Conservation (phyloP, 2,797 vertebrate genomes). For the Gymnoscopelus braueri region DNA sequence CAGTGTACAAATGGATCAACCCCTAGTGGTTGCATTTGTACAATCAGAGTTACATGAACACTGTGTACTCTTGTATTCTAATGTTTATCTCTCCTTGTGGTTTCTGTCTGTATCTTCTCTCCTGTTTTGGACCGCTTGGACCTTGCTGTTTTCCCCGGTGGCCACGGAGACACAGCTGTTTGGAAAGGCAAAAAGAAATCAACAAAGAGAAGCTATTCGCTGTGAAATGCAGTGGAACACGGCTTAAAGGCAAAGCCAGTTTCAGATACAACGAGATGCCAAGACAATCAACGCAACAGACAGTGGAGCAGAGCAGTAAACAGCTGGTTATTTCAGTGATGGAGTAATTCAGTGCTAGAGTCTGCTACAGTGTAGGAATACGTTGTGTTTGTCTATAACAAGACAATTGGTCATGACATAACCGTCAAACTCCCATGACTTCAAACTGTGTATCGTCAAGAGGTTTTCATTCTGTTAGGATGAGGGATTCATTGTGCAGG, state of each 20-base stretch:
- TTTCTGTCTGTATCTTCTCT: constrained; percentile 47
- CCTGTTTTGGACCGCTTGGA: constrained; percentile 41
- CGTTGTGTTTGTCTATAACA: neutral
- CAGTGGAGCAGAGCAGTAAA: constrained; percentile 16
- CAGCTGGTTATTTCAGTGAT: constrained; percentile 12
- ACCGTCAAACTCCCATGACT: too few species aligned
- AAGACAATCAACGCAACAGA: constrained; percentile 8
- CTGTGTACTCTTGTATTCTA: constrained; percentile 37
- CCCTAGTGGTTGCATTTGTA: too few species aligned
- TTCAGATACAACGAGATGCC: constrained; percentile 34
- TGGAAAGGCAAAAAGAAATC: constrained; percentile 48
- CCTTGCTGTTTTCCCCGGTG: constrained; percentile 36
- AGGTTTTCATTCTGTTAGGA: too few species aligned
- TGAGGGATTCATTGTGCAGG: too few species aligned
- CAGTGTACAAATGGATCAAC: too few species aligned
- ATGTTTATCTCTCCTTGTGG: constrained; percentile 31
- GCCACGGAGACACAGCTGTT: constrained; percentile 69
- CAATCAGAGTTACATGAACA: too few species aligned
- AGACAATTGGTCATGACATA: too few species aligned
- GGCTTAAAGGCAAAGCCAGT: constrained; percentile 42
- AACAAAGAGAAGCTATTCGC: constrained; percentile 56
- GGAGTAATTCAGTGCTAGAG: constrained; percentile 6
- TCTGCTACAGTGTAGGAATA: constrained; percentile 7
- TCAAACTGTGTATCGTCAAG: too few species aligned
- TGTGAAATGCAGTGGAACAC: constrained; percentile 54